Evolutionary conservation across 2,888 invertebrate species (phyloP), one percentile per base, ranked within the genome.

Genomic region (Rhogogaster chlorosoma): DNA sequence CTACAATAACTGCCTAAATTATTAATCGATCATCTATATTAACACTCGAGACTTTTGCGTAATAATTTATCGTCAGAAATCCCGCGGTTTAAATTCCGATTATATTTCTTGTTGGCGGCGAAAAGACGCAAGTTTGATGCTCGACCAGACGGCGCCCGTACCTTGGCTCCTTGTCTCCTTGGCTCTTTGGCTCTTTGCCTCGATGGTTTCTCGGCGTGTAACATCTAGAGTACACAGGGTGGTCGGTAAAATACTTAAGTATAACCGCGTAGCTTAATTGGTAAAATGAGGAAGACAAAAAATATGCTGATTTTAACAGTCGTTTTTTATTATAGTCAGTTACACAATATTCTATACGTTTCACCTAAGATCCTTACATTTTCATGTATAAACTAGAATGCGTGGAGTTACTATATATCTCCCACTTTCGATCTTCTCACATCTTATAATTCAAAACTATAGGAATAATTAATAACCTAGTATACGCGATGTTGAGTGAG

Each of bases 71-170:
- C 22, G 22, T 71, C 18, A 22, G 38, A 71, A 71, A 18, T 71
- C 71, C 38, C 29, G 38, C 4, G 45, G 49, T 71, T n/a, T 38
- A 22, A 38, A 15, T 15, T 73, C 12, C 36, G 12, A 53, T 53
- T 53, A 32, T 78, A 57, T 22, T 80, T 57, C 36, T 80, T 22
- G 36, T 82, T 82, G 38, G 36, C 82, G 42, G 64, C 9, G 82
- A 82, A 82, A 64, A 64, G 61, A 64, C 38, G 32, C 61, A 18
- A 64, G 38, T 82, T 82, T 29, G 82, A 57, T 64, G 61, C 64
- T 82, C 82, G 64, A 82, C 82, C 64, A 82, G 82, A 64, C 82
- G 82, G 82, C 82, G 82, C 82, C 82, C 6, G 53, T 57, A 18
- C 42, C 64, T 45, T 42, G 82, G 61, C 80, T 82, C 82, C 82